phyloP scores from a whole-genome alignment of 2,888 invertebrate genomes.

The Drosophila affinis region DNA sequence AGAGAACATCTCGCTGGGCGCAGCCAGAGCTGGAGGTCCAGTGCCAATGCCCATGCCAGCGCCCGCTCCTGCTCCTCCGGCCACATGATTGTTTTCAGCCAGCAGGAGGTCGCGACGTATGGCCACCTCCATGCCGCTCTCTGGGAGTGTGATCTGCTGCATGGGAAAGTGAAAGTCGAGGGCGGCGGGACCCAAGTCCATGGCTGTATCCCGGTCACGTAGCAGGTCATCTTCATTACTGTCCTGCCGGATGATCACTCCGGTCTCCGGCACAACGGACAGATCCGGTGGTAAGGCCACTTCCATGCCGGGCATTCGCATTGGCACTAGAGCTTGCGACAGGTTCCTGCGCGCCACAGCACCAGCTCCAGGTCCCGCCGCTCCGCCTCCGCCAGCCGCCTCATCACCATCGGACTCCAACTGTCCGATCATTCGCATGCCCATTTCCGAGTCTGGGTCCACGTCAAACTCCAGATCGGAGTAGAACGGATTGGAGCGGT shows the following conservation, averaged over 20 bases:
- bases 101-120: slow-evolving; percentile 81
- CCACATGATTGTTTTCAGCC: slow-evolving; percentile 62
- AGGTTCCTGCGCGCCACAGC: slow-evolving; percentile 50
- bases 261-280: slow-evolving; percentile 83
- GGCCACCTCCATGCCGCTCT: slow-evolving; percentile 84
- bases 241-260: slow-evolving; percentile 81
- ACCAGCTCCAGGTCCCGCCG: slow-evolving; percentile 1
- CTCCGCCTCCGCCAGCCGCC: slow-evolving; percentile 40
- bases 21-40: slow-evolving; percentile 24
- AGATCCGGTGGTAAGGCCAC: slow-evolving; percentile 84
- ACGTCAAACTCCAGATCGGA: slow-evolving; percentile 92
- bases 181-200: slow-evolving; percentile 72
- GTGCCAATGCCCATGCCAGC: slow-evolving; percentile 15
- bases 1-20: slow-evolving; percentile 82
- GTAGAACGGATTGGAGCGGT: slow-evolving; percentile 86
- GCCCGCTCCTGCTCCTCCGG: slow-evolving; percentile 14
- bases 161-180: slow-evolving; percentile 80
- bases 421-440: slow-evolving; percentile 82
- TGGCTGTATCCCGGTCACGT: slow-evolving; percentile 71
- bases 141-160: slow-evolving; percentile 81
- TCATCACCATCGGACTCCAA: slow-evolving; percentile 65
- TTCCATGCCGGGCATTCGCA: slow-evolving; percentile 81
- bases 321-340: slow-evolving; percentile 71
- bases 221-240: slow-evolving; percentile 78
- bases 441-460: slow-evolving; percentile 82